Percentiles rank a stretch among this genome's conserved stretches.
phyloP scores from a whole-genome alignment of 2,888 invertebrate species.

The Pachymerium ferrugineum region DNA sequence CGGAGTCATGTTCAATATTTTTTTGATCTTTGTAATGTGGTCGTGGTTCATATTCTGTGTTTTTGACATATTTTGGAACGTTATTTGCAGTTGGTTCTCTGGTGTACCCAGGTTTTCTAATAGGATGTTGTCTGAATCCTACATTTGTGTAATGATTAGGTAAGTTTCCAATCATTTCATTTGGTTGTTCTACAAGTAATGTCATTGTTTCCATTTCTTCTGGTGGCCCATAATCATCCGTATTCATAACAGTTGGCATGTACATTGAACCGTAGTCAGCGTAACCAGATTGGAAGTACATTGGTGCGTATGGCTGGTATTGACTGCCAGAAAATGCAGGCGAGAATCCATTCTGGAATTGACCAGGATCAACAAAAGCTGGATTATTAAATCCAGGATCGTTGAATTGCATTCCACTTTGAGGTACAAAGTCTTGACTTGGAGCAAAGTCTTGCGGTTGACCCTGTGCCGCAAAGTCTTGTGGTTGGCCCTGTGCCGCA shows the following conservation, averaged over 20 bases:
- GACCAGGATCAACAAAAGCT: background rate
- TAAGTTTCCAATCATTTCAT: background rate
- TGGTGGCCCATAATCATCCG: background rate
- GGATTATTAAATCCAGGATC: too few species aligned
- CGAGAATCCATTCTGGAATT: background rate
- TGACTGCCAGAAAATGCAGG: background rate
- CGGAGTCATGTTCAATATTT: background rate
- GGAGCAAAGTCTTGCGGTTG: too few species aligned
- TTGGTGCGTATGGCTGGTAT: conserved; percentile 24
- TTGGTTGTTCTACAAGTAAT: background rate
- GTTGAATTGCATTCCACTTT: too few species aligned
- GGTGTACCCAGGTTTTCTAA: too few species aligned
- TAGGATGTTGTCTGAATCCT: too few species aligned
- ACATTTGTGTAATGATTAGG: background rate
- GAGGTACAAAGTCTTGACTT: background rate
- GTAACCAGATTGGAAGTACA: conserved; percentile 4
- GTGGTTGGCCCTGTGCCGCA: too few species aligned
- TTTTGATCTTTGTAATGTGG: background rate
- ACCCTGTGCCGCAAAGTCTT: too few species aligned
- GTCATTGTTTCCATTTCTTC: conserved; percentile 25
- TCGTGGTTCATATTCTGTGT: background rate
- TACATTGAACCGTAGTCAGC: background rate
- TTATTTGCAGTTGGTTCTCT: too few species aligned
- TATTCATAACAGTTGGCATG: background rate
- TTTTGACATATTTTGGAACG: too few species aligned